A percentile compares a stretch with the other conserved stretches of the same genome.
phyloP scores from a whole-genome alignment of 2,888 invertebrate species.

The Liodrosophila aerea region DNA sequence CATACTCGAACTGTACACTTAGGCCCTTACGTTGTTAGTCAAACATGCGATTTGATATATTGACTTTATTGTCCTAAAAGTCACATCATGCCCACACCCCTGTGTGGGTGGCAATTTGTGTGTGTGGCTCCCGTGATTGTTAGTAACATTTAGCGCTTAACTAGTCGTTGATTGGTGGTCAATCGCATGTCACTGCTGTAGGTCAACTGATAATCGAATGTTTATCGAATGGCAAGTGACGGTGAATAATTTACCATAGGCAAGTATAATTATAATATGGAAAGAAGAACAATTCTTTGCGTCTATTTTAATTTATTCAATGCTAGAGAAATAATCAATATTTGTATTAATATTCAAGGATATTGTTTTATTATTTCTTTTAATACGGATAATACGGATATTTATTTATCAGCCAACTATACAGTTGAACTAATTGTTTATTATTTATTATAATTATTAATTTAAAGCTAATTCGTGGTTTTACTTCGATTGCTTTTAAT shows the following conservation, averaged over 20 bases:
- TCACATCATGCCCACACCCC: slow-evolving; percentile 2
- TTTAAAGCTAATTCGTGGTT: no score
- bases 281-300: neutral
- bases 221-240: slow-evolving; percentile 11
- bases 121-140: slow-evolving; percentile 3
- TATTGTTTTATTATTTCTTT: no score
- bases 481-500: no score
- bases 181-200: slow-evolving; percentile 2
- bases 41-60: slow-evolving; percentile 29
- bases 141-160: slow-evolving; percentile 14
- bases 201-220: slow-evolving; percentile 14
- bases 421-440: no score
- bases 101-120: slow-evolving; percentile 24
- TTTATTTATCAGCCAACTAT: no score
- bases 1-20: slow-evolving; percentile 18
- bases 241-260: slow-evolving; percentile 6
- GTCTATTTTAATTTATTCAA: no score
- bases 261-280: neutral
- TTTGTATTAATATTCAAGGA: no score
- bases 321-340: no score
- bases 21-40: slow-evolving; percentile 4
- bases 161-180: slow-evolving; percentile 9
- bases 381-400: no score
- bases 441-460: no score
- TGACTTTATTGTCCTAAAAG: slow-evolving; percentile 14